Evolutionary conservation across 37 sponge, comb jelly and placozoan species (phyloP), one percentile per base, ranked within the genome.

Genomic region (Theonella swinhoei): DNA sequence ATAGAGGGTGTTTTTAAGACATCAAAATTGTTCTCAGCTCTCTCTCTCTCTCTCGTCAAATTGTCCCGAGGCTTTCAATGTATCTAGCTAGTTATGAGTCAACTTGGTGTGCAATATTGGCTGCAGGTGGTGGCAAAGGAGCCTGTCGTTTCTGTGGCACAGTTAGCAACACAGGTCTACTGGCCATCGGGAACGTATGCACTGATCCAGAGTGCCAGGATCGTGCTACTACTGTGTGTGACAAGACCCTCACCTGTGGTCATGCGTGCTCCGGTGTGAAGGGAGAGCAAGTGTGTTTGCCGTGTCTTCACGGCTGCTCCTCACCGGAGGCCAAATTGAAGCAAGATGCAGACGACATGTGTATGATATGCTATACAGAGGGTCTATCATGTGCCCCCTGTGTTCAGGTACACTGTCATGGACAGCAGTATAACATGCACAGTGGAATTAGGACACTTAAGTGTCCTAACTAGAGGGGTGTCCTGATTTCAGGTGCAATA

Each of bases 291-390:
- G 75, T 77, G 42, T 95, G 96, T 64, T 87, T 95, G 35, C 96
- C 98, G 3, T 98, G 98, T 83, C 88, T 98, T 29, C 84, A 92
- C 70, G 96, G 96, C 80, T 98, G 98, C 70, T 42, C 69, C 33
- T 47, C 23, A 20, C 87, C 80, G 11, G 80, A 2, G 5, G 70
- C 68, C 31, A 85, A 90, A 54, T 74, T 98, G 68, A 91, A 84
- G 60, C 98, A 98, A 63, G 98, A 98, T 75, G 94, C 92, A n/a
- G 98, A 98, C 54, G 98, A 98, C 83, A 98, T 98, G 98, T 98
- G 98, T 72, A 95, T 98, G 90, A 91, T 98, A 14, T 98, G 98
- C 79, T 98, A 95, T 78, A 94, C 96, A 11, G 98, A 96, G 68
- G 83, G 84, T 4, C 88, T 96, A 62, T 91, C 90, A 40, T 90